Evolutionary conservation across 2,888 invertebrate genomes (phyloP).

Genomic region (Habroteleia sp.): DNA sequence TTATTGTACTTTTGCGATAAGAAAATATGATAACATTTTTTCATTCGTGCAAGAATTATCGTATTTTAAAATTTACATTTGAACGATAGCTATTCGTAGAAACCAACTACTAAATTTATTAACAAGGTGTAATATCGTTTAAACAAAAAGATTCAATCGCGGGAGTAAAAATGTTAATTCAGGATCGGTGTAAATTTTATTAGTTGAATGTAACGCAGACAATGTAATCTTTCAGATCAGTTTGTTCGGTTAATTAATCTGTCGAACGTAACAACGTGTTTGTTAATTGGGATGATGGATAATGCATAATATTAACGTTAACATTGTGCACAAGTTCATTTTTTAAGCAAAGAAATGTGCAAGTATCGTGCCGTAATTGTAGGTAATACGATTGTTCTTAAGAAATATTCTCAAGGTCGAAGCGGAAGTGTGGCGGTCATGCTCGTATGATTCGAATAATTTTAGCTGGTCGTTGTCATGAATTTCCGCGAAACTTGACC

Average conservation of each 20-base stretch:
- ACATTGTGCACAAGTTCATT: neutral
- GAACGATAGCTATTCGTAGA: constrained; percentile 41
- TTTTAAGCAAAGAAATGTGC: neutral
- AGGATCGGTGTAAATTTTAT: neutral
- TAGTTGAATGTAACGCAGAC: too few species aligned
- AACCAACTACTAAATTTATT: constrained; percentile 4
- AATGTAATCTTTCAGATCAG: too few species aligned
- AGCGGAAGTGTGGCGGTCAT: constrained; percentile 54
- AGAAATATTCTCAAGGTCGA: constrained; percentile 54
- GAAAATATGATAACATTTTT: constrained; percentile 24
- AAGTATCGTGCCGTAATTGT: constrained; percentile 6
- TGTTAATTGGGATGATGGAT: too few species aligned
- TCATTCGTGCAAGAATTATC: constrained; percentile 41
- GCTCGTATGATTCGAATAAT: constrained; percentile 56
- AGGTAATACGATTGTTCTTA: constrained; percentile 26
- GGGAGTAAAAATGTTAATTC: too few species aligned
- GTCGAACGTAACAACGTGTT: too few species aligned
- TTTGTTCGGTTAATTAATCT: too few species aligned
- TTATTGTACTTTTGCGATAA: constrained; percentile 43
- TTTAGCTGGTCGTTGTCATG: constrained; percentile 42
- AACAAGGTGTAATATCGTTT: neutral
- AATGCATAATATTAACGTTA: neutral
- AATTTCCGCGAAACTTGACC: constrained; percentile 42
- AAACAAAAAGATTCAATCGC: too few species aligned
- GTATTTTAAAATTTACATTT: constrained; percentile 37